These are phyloP conservation scores for Palaemon carinicauda DNA, from an alignment of 1,140 invertebrate species.

Conservation along the genomic window DNA sequence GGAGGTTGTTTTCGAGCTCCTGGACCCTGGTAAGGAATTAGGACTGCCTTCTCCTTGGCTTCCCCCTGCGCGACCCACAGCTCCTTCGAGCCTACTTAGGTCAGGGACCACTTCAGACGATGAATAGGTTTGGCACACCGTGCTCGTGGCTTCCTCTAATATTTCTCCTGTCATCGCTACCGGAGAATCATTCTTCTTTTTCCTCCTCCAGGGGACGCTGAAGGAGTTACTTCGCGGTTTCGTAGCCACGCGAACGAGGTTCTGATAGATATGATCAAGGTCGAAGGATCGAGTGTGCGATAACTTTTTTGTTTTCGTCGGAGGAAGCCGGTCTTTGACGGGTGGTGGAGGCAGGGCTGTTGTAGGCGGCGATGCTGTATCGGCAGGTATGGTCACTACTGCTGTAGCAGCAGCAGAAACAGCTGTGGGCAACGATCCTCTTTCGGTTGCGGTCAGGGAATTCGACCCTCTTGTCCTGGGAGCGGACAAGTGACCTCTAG, in stretches of 20 bases:
- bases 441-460: too few species aligned
- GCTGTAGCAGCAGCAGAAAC: neutral
- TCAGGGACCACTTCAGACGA: too few species aligned
- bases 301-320: slow-evolving; percentile 6
- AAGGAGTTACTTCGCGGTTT: slow-evolving; percentile 45
- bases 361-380: too few species aligned
- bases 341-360: neutral
- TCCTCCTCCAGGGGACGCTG: slow-evolving; percentile 41
- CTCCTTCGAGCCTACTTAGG: too few species aligned
- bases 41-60: neutral
- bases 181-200: neutral
- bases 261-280: slow-evolving; percentile 42
- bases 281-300: slow-evolving; percentile 44
- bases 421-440: neutral
- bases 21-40: neutral
- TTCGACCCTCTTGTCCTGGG: too few species aligned
- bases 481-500: too few species aligned
- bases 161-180: too few species aligned
- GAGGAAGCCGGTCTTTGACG: neutral
- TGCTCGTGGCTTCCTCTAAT: too few species aligned
- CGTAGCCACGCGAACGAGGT: slow-evolving; percentile 24
- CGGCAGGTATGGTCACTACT: neutral
- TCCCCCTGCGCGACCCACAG: too few species aligned
- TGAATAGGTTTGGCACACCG: too few species aligned
- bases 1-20: neutral